Percentiles rank a stretch among this genome's conserved stretches.
Evolutionary conservation across 2,888 invertebrate genomes (phyloP).

Genomic region (Ephialtes manifestator): DNA sequence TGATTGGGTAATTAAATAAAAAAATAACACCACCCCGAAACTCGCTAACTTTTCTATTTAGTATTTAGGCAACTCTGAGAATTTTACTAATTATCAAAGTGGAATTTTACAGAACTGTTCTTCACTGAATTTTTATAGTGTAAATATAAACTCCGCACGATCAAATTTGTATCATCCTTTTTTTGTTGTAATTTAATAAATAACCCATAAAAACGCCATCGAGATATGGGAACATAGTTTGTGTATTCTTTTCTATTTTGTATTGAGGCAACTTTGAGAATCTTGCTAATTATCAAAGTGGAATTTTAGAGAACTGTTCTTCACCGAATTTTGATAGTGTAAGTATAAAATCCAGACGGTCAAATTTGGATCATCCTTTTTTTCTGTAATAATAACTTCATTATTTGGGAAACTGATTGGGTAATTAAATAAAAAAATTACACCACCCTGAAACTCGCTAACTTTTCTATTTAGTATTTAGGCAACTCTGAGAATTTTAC

Average conservation of each 20-base stretch:
- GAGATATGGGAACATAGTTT: constrained; percentile 1
- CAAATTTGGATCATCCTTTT: too few species aligned
- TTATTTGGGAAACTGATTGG: too few species aligned
- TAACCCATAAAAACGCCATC: constrained; percentile 39
- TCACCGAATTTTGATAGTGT: neutral
- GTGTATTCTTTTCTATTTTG: neutral
- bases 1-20: too few species aligned
- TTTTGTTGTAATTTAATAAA: too few species aligned
- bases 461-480: neutral
- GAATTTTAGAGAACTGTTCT: neutral
- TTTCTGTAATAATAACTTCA: too few species aligned
- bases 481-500: neutral
- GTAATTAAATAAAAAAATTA: too few species aligned
- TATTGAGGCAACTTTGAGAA: neutral
- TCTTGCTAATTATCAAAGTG: constrained; percentile 6
- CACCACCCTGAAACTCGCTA: constrained; percentile 53
- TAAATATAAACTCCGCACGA: neutral
- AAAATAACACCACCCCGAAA: too few species aligned
- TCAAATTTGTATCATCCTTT: too few species aligned
- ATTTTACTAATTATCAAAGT: constrained; percentile 12
- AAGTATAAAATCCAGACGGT: neutral
- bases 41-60: too few species aligned
- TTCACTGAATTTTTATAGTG: neutral
- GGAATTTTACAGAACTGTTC: neutral
- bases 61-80: neutral